Base-by-base conservation (phyloP, 2,797 vertebrate genomes). In the Hephaestus fuliginosus region DNA sequence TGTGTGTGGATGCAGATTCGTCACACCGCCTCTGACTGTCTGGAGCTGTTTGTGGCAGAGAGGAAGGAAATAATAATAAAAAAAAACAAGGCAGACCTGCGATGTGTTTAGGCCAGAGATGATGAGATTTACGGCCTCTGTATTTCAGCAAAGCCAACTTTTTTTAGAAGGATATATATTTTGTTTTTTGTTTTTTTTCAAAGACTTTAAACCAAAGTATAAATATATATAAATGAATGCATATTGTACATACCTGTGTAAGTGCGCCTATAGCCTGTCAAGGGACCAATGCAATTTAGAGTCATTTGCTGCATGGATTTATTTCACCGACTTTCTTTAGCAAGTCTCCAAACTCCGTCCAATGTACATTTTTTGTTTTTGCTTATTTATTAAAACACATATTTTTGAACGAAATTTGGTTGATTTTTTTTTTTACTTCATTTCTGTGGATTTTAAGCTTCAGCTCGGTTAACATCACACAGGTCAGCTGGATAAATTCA, bases 361-460 rank as follows among this genome's bases (percentile, higher is more conserved):
- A 95, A 85, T 97, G 96, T 97, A 96, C 94, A 95, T 96, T 96
- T 96, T 80, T 74, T 77, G n/a, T 79, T 89, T 89, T 78, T 86
- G 96, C 96, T 97, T 98, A 98, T 98, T 98, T 98, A 98, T 98
- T 98, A 97, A 98, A 96, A 97, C 95, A 94, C 91, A 92, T 95
- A 92, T 93, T 94, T 95, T 95, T 93, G 83, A 94, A 96, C 61
- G 74, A 85, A 91, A 72, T 67, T 39, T 57, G 80, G 48, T 81
- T 79, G 39, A 64, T 14, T 12, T 70, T 80, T 80, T 48, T 49
- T 62, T 62, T 20, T 52, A 30, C 44, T 44, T 61, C 30, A 33
- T 46, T 56, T 30, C 6, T 51, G 25, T 20, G 53, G 7, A 65
- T 52, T 44, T 48, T 0, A n/a, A 65, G 25, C 25, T 25, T 25